Conservation (phyloP, 2,888 invertebrate species). For the Lydus trimaculatus region DNA sequence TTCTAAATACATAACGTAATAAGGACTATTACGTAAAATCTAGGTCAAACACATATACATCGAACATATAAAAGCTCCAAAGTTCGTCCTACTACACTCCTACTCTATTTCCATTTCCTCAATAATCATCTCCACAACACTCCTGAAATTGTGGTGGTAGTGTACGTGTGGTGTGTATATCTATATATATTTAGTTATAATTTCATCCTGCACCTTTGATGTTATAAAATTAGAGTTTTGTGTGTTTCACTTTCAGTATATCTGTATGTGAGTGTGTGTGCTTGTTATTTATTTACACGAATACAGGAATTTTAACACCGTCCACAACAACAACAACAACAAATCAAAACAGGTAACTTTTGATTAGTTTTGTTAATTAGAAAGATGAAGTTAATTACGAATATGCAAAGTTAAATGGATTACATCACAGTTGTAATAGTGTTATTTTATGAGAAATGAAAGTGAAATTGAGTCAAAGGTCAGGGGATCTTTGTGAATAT, state of each 20-base stretch:
- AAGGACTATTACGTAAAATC: neutral
- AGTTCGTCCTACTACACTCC: neutral
- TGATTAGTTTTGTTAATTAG: no score
- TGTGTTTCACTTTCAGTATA: no score
- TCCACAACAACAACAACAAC: no score
- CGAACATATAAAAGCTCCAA: neutral
- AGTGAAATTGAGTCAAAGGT: neutral
- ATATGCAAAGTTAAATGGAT: neutral
- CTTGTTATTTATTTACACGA: neutral
- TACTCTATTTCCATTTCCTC: neutral
- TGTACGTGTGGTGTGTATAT: neutral
- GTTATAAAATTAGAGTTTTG: no score
- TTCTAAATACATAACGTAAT: neutral
- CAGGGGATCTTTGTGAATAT: neutral
- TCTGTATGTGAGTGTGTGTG: no score
- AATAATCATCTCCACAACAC: no score
- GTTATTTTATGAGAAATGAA: neutral
- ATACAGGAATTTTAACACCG: neutral
- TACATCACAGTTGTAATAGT: neutral
- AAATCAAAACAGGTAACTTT: no score
- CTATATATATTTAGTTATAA: neutral
- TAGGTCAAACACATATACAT: neutral
- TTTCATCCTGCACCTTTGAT: neutral
- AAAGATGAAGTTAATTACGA: no score
- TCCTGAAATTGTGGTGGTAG: neutral